phyloP scores from a whole-genome alignment of 2,113 vertebrate genomes.

The Poeciliopsis turrubarensis region DNA sequence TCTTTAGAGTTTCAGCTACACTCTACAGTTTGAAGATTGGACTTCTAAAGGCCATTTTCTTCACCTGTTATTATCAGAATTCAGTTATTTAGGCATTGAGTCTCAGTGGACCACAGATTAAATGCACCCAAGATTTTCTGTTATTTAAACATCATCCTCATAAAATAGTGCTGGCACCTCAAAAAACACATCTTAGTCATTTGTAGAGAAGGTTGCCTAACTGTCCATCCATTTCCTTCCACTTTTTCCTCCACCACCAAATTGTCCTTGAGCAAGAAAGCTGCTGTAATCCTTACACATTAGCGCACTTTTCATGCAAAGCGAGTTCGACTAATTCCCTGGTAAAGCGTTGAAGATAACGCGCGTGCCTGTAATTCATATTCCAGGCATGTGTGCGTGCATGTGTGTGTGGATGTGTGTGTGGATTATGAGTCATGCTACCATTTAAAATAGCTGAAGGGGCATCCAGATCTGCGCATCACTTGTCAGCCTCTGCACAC shows the following conservation, averaged over 20 bases:
- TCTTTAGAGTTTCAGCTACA: not conserved
- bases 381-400: slow-evolving; percentile 40
- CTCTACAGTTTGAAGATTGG: not conserved
- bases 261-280: slow-evolving; percentile 41
- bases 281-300: slow-evolving; percentile 52
- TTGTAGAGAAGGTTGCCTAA: not conserved
- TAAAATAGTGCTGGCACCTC: not conserved
- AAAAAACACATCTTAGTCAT: not conserved
- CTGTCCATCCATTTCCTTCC: not conserved
- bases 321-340: slow-evolving; percentile 48
- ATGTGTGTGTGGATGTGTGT: slow-evolving; percentile 2
- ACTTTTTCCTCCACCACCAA: slow-evolving; percentile 8
- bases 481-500: slow-evolving; percentile 34
- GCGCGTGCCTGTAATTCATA: slow-evolving; percentile 49
- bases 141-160: not conserved
- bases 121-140: not conserved
- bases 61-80: too few species aligned
- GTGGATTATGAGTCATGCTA: slow-evolving; percentile 58
- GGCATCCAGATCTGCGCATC: slow-evolving; percentile 43
- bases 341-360: slow-evolving; percentile 57
- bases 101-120: too few species aligned
- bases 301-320: slow-evolving; percentile 58
- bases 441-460: slow-evolving; percentile 56
- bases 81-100: too few species aligned
- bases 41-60: too few species aligned